Evolutionary conservation across 2,888 invertebrate genomes (phyloP).

Genomic region (Malthinus seriepunctatus): DNA sequence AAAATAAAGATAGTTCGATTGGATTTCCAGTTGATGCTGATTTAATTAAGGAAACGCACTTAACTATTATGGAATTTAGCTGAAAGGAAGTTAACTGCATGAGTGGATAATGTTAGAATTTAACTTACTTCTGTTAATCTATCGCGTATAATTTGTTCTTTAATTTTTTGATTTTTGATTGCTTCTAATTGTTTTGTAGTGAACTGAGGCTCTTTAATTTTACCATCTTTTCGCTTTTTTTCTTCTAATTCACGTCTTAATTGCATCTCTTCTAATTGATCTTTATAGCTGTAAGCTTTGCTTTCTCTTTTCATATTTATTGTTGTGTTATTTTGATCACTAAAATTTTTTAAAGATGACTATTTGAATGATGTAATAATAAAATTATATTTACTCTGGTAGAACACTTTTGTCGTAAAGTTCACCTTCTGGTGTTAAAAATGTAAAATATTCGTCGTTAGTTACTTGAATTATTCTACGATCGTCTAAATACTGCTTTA

Average conservation of each 20-base stretch:
- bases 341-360: conserved; percentile 31
- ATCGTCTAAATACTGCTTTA: conserved; percentile 65
- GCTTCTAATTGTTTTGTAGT: conserved; percentile 92
- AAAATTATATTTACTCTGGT: conserved; percentile 56
- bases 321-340: conserved; percentile 57
- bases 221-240: conserved; percentile 77
- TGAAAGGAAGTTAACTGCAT: conserved; percentile 37
- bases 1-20: conserved; percentile 57
- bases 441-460: conserved; percentile 79
- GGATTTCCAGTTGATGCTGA: conserved; percentile 60
- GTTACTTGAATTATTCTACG: conserved; percentile 71
- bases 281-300: conserved; percentile 95
- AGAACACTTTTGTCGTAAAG: conserved; percentile 87
- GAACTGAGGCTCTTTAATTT: conserved; percentile 73
- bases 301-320: conserved; percentile 93
- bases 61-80: conserved; percentile 52
- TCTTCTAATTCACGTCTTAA: conserved; percentile 91
- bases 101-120: conserved; percentile 3
- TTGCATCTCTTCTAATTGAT: conserved; percentile 93
- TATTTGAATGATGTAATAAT: not conserved
- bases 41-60: conserved; percentile 57
- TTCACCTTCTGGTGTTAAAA: conserved; percentile 84
- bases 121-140: conserved; percentile 64
- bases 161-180: conserved; percentile 81
- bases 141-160: conserved; percentile 78